phyloP scores from a whole-genome alignment of 2,888 invertebrate species.

The Adineta ricciae region DNA sequence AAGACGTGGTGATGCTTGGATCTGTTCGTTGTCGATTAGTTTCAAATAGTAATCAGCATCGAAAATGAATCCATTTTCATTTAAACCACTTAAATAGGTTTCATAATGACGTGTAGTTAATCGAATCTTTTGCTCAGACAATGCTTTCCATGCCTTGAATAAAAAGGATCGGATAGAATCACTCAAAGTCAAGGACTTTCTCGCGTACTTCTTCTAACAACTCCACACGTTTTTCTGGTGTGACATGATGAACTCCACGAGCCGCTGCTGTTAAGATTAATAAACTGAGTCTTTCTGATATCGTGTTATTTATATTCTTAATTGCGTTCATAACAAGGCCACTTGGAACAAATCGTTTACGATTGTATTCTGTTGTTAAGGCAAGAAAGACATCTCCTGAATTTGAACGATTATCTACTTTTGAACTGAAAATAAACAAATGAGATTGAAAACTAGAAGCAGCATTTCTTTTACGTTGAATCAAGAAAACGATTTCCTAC shows the following conservation, averaged over 20 bases:
- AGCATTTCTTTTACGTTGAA: not conserved
- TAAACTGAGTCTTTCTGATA: conserved; percentile 10
- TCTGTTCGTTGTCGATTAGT: not conserved
- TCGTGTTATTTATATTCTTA: not conserved
- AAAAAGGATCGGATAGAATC: not conserved
- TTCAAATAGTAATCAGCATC: conserved; percentile 16
- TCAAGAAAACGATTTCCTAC: not conserved
- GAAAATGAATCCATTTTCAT: conserved; percentile 20
- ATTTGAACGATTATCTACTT: not conserved
- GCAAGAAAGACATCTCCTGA: not conserved
- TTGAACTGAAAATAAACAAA: not conserved
- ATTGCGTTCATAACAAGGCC: not conserved
- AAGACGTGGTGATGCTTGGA: not conserved
- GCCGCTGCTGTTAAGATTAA: not conserved
- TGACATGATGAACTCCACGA: not conserved
- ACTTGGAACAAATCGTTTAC: not conserved
- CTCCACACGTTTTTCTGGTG: not conserved
- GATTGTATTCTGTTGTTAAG: conserved; percentile 16
- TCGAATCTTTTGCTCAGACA: not conserved
- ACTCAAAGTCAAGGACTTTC: not conserved
- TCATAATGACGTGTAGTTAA: conserved; percentile 15
- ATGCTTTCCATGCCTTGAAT: not conserved
- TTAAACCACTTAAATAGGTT: conserved; percentile 20
- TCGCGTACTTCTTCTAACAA: not conserved
- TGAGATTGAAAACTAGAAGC: not conserved